Evolutionary conservation across 2,888 invertebrate genomes (phyloP).

Genomic region (Agrenia bidenticulata): DNA sequence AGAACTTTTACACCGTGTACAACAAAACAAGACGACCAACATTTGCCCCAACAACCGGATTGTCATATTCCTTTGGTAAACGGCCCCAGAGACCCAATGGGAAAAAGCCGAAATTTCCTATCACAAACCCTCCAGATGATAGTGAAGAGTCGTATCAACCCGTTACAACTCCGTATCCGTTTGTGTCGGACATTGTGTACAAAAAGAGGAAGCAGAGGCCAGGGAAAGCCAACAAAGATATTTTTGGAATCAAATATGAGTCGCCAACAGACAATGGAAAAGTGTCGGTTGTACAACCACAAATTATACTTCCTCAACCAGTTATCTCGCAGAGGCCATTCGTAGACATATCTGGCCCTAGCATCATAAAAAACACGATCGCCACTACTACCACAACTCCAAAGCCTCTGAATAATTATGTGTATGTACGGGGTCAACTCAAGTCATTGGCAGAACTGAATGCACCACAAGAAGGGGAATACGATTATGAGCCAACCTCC

Average conservation of each 20-base stretch:
- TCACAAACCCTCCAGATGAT: slow-evolving; percentile 52
- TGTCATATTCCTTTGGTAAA: slow-evolving; percentile 29
- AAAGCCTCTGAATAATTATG: slow-evolving; percentile 48
- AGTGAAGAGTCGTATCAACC: slow-evolving; percentile 43
- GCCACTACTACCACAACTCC: slow-evolving; percentile 39
- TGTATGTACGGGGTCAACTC: slow-evolving; percentile 51
- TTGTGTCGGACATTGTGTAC: slow-evolving; percentile 7
- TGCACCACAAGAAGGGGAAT: slow-evolving; percentile 41
- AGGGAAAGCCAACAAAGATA: slow-evolving; percentile 39
- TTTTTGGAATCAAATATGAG: slow-evolving; percentile 37
- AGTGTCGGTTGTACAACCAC: slow-evolving; percentile 14
- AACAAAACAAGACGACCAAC: slow-evolving; percentile 57
- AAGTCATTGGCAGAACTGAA: slow-evolving; percentile 49
- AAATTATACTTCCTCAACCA: slow-evolving; percentile 25
- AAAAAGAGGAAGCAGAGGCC: slow-evolving; percentile 45
- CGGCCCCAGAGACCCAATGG: slow-evolving; percentile 50
- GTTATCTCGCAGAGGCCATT: slow-evolving; percentile 27
- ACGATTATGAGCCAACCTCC: slow-evolving; percentile 46
- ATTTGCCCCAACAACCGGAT: slow-evolving; percentile 11
- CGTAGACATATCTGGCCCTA: slow-evolving; percentile 27
- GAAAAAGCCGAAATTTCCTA: slow-evolving; percentile 51
- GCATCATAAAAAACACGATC: slow-evolving; percentile 11
- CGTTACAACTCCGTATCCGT: slow-evolving; percentile 37
- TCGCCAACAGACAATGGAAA: slow-evolving; percentile 4
- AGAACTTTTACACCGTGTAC: slow-evolving; percentile 77